A percentile compares a stretch with the other conserved stretches of the same genome.
Conservation (phyloP, 2,888 invertebrate species). For the Automeris io region DNA sequence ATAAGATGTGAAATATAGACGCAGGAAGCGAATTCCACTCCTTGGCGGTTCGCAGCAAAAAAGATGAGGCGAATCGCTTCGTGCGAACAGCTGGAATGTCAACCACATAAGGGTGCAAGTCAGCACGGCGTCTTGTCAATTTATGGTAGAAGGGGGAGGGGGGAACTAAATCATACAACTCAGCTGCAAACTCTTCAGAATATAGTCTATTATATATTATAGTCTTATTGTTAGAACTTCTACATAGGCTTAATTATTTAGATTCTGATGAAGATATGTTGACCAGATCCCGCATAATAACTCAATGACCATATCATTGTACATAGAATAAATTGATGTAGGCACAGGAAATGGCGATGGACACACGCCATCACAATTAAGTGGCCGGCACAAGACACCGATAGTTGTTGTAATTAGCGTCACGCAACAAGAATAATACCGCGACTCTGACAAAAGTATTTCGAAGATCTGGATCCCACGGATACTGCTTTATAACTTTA, state of each 20-base stretch:
- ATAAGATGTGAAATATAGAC: too few relatives aligned
- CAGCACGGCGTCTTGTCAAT: too few relatives aligned
- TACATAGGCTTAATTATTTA: neutral
- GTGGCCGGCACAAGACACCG: constrained; percentile 47
- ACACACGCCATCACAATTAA: constrained; percentile 52
- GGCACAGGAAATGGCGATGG: constrained; percentile 44
- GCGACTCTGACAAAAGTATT: constrained; percentile 23
- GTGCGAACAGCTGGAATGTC: too few relatives aligned
- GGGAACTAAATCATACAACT: neutral
- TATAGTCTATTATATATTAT: neutral
- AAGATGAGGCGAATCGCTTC: too few relatives aligned
- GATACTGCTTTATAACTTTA: constrained; percentile 27
- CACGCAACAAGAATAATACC: constrained; percentile 44
- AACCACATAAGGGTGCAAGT: too few relatives aligned
- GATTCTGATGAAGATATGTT: neutral
- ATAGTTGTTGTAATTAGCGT: constrained; percentile 53
- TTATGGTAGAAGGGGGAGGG: too few relatives aligned
- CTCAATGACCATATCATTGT: constrained; percentile 7
- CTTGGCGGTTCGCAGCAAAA: too few relatives aligned
- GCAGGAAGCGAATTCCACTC: too few relatives aligned
- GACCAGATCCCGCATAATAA: constrained; percentile 4
- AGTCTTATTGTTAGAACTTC: too few relatives aligned
- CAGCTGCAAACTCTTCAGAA: too few relatives aligned
- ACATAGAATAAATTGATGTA: constrained; percentile 23
- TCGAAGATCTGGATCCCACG: constrained; percentile 31